A percentile compares a stretch with the other conserved stretches of the same genome.
These are phyloP conservation scores for Austrofundulus limnaeus DNA, from an alignment of 2,113 vertebrate genomes.

Conservation along the genomic window DNA sequence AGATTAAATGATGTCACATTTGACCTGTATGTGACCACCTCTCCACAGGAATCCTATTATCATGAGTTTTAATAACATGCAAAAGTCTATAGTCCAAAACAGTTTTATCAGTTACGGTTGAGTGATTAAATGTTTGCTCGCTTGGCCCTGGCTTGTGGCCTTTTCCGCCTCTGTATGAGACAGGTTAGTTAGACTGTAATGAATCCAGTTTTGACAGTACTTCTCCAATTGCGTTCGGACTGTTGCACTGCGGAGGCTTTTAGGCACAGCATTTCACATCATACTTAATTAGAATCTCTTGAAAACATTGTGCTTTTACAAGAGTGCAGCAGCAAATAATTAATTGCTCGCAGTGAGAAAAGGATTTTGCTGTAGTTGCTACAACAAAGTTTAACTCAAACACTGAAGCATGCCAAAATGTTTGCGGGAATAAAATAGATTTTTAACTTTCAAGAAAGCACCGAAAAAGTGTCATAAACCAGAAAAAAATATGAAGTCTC, in stretches of 20 bases:
- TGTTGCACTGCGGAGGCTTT: constrained; percentile 20
- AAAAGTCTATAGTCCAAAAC: constrained; percentile 46
- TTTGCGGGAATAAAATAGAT: not conserved
- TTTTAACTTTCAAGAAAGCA: not conserved
- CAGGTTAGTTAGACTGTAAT: constrained; percentile 23
- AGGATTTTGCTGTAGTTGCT: not conserved
- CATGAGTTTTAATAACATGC: constrained; percentile 62
- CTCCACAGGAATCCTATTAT: constrained; percentile 43
- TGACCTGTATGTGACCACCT: constrained; percentile 41
- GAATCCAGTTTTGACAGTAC: constrained; percentile 44
- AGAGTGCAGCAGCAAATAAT: constrained; percentile 3
- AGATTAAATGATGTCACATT: constrained; percentile 62
- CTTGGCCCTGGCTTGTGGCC: constrained; percentile 28
- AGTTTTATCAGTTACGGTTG: constrained; percentile 38
- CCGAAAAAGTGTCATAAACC: too few species aligned
- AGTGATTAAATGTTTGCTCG: constrained; percentile 26
- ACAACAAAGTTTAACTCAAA: not conserved
- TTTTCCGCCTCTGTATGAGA: constrained; percentile 20
- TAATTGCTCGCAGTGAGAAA: too few species aligned
- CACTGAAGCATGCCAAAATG: not conserved
- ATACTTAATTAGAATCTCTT: constrained; percentile 35
- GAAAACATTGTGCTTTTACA: constrained; percentile 15
- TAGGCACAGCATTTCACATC: constrained; percentile 35
- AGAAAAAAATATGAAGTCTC: too few species aligned
- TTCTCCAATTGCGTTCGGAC: constrained; percentile 24